phyloP scores from a whole-genome alignment of 1,140 invertebrate species.

The Chlorops oryzae region DNA sequence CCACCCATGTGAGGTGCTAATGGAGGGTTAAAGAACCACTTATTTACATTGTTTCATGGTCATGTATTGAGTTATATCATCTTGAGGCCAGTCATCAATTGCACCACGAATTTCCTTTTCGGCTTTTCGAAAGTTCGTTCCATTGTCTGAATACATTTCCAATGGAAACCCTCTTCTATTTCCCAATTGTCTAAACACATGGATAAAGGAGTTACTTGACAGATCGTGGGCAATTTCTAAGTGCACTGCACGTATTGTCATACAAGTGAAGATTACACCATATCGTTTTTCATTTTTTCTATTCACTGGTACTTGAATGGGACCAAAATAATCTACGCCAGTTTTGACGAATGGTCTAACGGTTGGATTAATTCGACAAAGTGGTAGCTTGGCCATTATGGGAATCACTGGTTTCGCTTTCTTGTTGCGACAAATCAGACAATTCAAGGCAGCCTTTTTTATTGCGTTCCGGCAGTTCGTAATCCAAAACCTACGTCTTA shows the following conservation, averaged over 20 bases:
- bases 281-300: conserved; percentile 35
- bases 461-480: conserved; percentile 14
- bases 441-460: too few species aligned
- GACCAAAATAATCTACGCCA: conserved; percentile 17
- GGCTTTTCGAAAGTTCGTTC: conserved; percentile 44
- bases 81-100: conserved; percentile 14
- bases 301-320: conserved; percentile 28
- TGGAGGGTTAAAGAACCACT: conserved; percentile 14
- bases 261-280: conserved; percentile 45
- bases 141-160: conserved; percentile 40
- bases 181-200: conserved; percentile 43
- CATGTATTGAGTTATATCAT: conserved; percentile 13
- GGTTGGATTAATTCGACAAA: conserved; percentile 19
- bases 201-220: conserved; percentile 41
- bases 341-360: conserved; percentile 22
- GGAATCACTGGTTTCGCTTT: conserved; percentile 12
- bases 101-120: conserved; percentile 20
- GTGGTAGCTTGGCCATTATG: conserved; percentile 20
- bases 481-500: conserved; percentile 25
- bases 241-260: conserved; percentile 45
- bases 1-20: background rate
- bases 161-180: conserved; percentile 30
- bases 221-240: conserved; percentile 43
- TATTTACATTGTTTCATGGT: conserved; percentile 18
- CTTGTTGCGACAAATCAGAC: too few species aligned